Percentiles rank a stretch among this genome's conserved stretches.
Evolutionary conservation across 2,888 invertebrate species (phyloP).

Genomic region (Callinectes sapidus): DNA sequence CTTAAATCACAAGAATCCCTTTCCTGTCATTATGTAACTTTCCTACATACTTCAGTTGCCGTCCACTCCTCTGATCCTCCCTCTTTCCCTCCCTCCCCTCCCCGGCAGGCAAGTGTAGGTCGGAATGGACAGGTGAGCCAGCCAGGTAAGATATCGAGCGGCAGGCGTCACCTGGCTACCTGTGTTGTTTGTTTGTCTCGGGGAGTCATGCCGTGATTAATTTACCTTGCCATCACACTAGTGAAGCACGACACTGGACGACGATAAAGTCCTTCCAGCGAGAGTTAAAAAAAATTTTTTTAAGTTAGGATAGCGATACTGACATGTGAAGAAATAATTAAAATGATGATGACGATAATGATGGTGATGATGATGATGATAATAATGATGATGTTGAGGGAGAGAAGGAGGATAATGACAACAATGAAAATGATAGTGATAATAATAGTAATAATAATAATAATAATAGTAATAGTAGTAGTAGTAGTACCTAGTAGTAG

Average conservation of each 20-base stretch:
- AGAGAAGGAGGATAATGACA: neutral
- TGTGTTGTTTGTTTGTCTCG: too few relatives aligned
- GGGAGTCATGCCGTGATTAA: too few relatives aligned
- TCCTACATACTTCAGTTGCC: neutral
- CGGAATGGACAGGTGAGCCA: neutral
- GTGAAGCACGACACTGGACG: too few relatives aligned
- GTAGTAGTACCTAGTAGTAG: too few relatives aligned
- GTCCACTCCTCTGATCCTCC: neutral
- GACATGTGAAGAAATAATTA: neutral
- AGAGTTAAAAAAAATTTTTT: neutral
- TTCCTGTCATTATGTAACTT: neutral
- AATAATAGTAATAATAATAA: too few relatives aligned
- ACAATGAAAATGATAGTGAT: neutral
- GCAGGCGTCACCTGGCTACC: neutral
- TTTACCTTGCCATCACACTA: too few relatives aligned
- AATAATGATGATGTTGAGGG: neutral
- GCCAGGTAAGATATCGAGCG: neutral
- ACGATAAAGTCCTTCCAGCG: neutral
- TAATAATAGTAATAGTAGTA: too few relatives aligned
- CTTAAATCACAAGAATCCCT: neutral
- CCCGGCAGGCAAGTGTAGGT: too few relatives aligned
- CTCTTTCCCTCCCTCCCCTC: neutral
- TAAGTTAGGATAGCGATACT: too few relatives aligned
- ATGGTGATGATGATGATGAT: neutral
- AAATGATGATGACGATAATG: neutral